Conservation (phyloP, 2,797 vertebrate genomes). For the Anguilla pacifica region DNA sequence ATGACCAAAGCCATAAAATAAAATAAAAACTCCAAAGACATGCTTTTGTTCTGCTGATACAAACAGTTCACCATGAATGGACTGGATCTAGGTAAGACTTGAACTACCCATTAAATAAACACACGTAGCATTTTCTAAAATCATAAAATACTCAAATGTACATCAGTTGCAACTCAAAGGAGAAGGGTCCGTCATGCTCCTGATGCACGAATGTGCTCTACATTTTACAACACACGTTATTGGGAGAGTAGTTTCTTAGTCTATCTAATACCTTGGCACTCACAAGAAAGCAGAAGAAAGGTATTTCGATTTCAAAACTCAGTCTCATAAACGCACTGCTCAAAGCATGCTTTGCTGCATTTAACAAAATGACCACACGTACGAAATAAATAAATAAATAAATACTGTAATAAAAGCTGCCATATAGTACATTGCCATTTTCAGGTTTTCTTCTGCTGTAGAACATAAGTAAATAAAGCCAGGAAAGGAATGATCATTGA, state of each 20-base stretch:
- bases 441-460: not conserved
- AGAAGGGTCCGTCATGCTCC: not conserved
- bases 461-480: not conserved
- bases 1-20: not conserved
- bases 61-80: not conserved
- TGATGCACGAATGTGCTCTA: not conserved
- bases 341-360: not conserved
- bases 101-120: not conserved
- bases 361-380: not conserved
- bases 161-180: too few species aligned
- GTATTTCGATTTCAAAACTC: not conserved
- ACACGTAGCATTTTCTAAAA: too few species aligned
- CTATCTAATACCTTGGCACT: not conserved
- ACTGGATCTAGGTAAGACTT: not conserved
- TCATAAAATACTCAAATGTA: too few species aligned
- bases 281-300: not conserved
- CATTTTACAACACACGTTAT: not conserved
- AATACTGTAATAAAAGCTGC: not conserved
- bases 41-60: not conserved
- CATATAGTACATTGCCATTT: not conserved
- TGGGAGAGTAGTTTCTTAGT: not conserved
- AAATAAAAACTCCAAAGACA: not conserved
- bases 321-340: not conserved
- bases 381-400: not conserved
- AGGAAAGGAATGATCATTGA: not conserved